Base-by-base conservation (phyloP, 1,140 invertebrate species). In the Drosophila grimshawi region DNA sequence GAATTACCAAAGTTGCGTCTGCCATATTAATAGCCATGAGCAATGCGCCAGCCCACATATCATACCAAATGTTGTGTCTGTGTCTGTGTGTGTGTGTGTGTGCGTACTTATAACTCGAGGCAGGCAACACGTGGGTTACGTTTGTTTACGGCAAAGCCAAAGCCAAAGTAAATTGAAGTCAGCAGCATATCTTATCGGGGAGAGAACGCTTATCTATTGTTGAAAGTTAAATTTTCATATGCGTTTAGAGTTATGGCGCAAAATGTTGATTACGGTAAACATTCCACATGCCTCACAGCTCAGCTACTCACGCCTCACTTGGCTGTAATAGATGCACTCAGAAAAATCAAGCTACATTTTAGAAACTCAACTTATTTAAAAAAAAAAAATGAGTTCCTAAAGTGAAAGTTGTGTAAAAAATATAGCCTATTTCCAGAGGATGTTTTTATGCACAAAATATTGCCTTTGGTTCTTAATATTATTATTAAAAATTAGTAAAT, bases 161-260 rank as follows among this genome's bases (percentile, higher is more conserved):
- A 59, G 56, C 37, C 5, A 32, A 51, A 41, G 30, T 8, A 5
- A 48, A 35, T n/a, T 5, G 30, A 10, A 43, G 49, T 19, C 46
- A 10, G n/a, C 10, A 77, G 52, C 81, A 85, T 85, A 85, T 85
- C 81, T 86, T 86, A 86, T 86, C 82, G 66, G 30, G 66, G 32
- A 48, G 45, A 43, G 62, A 45, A 41, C 53, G 51, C 76, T 88
- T 86, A 86, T 83, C 83, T 60, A 63, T 70, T 64, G 65, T 67
- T 59, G 68, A 80, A 86, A 82, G 71, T 72, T 81, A 49, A 79
- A 61, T 79, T 86, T 86, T 76, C 79, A 86, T 82, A 79, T 65
- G 62, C 77, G 64, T 77, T 74, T 55, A 39, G 81, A 78, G 78
- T 78, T 85, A 86, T 86, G 81, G 75, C 81, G 66, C 48, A 88